Evolutionary conservation across 2,888 invertebrate species (phyloP).

Genomic region (Eutolmus rufibarbis): DNA sequence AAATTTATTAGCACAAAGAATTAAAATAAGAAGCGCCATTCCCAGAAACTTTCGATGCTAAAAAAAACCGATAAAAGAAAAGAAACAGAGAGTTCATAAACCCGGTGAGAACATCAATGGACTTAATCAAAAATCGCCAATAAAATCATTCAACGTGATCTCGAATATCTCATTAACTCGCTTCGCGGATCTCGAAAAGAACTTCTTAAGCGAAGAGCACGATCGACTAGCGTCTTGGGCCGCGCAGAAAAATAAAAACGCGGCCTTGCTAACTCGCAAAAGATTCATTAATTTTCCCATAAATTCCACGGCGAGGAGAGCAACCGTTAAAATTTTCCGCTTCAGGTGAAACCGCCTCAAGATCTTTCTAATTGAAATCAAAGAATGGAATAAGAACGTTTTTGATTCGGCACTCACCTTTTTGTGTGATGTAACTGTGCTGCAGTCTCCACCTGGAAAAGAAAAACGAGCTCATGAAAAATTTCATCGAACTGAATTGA

Average conservation of each 20-base stretch:
- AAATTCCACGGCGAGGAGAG: background rate
- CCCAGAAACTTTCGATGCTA: background rate
- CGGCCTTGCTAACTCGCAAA: background rate
- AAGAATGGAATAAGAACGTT: background rate
- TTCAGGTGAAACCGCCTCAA: conserved; percentile 1
- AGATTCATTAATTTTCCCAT: conserved; percentile 13
- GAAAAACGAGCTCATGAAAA: background rate
- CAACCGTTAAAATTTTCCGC: conserved; percentile 27
- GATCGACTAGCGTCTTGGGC: background rate
- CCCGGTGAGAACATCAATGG: background rate
- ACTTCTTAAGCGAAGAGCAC: background rate
- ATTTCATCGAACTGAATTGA: background rate
- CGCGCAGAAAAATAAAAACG: background rate
- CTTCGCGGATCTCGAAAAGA: background rate
- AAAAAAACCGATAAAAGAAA: background rate
- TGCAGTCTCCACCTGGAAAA: conserved; percentile 46
- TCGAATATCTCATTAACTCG: background rate
- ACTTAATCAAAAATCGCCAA: background rate
- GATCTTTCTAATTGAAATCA: background rate
- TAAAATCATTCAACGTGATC: background rate
- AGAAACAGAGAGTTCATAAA: background rate
- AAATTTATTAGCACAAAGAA: background rate
- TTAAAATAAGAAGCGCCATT: background rate
- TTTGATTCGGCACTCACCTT: conserved; percentile 46
- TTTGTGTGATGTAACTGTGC: conserved; percentile 49